Percentiles rank a stretch among this genome's conserved stretches.
Evolutionary conservation across 2,888 invertebrate species (phyloP).

Genomic region (Podotricha telesiphe): DNA sequence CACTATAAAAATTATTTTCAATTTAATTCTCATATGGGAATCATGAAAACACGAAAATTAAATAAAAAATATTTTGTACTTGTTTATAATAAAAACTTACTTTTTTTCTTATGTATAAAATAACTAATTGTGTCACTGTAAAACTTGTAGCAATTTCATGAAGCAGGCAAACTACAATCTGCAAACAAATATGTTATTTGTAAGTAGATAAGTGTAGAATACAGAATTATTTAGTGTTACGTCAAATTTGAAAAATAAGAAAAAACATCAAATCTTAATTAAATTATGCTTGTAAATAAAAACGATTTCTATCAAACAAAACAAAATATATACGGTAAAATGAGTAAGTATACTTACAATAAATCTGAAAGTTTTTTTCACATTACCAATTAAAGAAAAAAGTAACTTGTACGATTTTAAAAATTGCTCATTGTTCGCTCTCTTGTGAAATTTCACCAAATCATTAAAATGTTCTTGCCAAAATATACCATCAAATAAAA

Average conservation of each 20-base stretch:
- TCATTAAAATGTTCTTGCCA: constrained; percentile 60
- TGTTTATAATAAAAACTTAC: neutral
- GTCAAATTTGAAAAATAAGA: too few relatives aligned
- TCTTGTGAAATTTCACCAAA: constrained; percentile 54
- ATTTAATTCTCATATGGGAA: too few relatives aligned
- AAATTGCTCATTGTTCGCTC: constrained; percentile 51
- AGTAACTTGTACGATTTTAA: constrained; percentile 53
- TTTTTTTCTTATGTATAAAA: constrained; percentile 11
- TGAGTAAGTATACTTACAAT: constrained; percentile 53
- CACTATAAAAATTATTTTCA: too few relatives aligned
- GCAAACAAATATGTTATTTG: neutral
- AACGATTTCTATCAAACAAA: too few relatives aligned
- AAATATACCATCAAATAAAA: constrained; percentile 55
- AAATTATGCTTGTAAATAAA: too few relatives aligned
- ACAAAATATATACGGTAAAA: too few relatives aligned
- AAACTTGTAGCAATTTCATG: constrained; percentile 1
- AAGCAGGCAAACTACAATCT: neutral
- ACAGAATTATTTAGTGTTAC: too few relatives aligned
- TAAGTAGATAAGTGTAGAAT: too few relatives aligned
- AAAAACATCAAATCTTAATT: too few relatives aligned
- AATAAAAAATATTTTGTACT: too few relatives aligned
- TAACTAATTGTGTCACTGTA: constrained; percentile 4
- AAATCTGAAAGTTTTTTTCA: constrained; percentile 55
- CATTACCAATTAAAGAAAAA: constrained; percentile 51
- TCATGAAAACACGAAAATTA: too few relatives aligned